These are phyloP conservation scores for Sebastes vulpes DNA, from an alignment of 2,797 vertebrate species.

Conservation along the genomic window DNA sequence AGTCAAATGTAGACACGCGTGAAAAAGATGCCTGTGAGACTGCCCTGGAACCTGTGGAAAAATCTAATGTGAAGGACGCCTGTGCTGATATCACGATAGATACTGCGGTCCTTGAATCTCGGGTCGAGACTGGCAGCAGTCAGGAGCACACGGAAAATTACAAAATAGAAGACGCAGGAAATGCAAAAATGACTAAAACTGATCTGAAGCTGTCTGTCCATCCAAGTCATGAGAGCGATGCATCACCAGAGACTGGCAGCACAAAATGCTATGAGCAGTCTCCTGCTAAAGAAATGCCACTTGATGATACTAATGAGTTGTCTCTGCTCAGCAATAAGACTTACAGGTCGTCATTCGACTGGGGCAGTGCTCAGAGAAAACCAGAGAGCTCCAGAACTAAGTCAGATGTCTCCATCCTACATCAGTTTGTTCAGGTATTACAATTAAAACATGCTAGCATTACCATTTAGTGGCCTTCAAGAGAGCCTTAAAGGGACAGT, in stretches of 20 bases:
- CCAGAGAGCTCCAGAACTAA: constrained; percentile 53
- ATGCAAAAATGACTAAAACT: neutral
- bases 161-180: neutral
- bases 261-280: neutral
- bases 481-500: neutral
- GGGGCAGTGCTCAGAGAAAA: constrained; percentile 74
- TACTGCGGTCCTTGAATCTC: neutral
- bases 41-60: neutral
- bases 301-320: constrained; percentile 48
- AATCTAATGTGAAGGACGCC: neutral
- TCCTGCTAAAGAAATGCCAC: neutral
- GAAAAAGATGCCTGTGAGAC: neutral
- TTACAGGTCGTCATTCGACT: constrained; percentile 82
- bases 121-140: neutral
- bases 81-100: neutral
- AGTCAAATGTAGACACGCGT: neutral
- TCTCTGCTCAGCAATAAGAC: constrained; percentile 73
- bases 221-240: neutral
- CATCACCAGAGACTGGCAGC: neutral
- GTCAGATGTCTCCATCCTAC: constrained; percentile 26
- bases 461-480: neutral
- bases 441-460: neutral
- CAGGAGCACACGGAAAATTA: neutral
- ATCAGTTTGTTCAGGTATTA: constrained; percentile 38
- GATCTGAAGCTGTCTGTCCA: neutral